Conservation (phyloP, 1,140 invertebrate genomes). For the Pentalonia nigronervosa region DNA sequence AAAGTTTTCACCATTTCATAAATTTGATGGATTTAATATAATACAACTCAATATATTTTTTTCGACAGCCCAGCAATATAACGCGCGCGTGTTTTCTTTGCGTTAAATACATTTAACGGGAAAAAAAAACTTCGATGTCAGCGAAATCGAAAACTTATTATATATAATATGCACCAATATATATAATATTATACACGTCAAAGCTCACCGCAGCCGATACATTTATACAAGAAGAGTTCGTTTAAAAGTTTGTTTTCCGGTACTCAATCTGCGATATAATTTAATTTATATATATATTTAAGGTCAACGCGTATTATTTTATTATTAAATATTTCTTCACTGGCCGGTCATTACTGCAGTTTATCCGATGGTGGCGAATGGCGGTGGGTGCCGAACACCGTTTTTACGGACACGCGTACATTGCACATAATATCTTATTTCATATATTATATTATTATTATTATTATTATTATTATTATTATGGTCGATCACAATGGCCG, state of each 20-base stretch:
- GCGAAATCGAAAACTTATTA: neutral
- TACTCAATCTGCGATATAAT: neutral
- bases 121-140: conserved; percentile 28
- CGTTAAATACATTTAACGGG: conserved; percentile 18
- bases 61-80: conserved; percentile 17
- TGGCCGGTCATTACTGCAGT: neutral
- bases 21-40: conserved; percentile 12
- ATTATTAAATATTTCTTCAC: neutral
- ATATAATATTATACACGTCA: neutral
- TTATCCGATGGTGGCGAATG: neutral
- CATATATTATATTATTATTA: no score
- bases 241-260: neutral
- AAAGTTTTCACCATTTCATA: conserved; percentile 16
- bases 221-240: neutral
- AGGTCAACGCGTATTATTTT: neutral
- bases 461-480: neutral
- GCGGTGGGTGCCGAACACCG: neutral
- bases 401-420: neutral
- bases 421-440: neutral
- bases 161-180: neutral
- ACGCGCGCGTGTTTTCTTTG: neutral
- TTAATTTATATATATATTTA: neutral
- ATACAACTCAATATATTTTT: neutral
- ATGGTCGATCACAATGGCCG: neutral
- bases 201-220: neutral